These are phyloP conservation scores for Halcyon senegalensis DNA, from an alignment of 2,113 vertebrate genomes.

Conservation along the genomic window DNA sequence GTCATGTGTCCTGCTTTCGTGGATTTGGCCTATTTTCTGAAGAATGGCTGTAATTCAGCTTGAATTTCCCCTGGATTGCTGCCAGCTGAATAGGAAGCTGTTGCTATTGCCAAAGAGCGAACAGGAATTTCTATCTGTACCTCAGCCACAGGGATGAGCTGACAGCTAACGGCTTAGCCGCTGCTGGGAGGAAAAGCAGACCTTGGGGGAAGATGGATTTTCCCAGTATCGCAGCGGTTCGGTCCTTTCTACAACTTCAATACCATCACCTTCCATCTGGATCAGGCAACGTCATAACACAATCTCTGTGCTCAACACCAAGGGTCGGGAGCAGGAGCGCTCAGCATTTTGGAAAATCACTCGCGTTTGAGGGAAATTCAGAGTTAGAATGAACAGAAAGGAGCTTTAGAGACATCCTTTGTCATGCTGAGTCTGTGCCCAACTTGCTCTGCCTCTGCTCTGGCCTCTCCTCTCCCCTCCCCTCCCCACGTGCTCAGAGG, in stretches of 20 bases:
- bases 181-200: not conserved
- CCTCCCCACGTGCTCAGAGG: not conserved
- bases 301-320: not conserved
- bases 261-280: not conserved
- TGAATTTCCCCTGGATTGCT: slow-evolving; percentile 81
- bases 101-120: slow-evolving; percentile 82
- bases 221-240: not conserved
- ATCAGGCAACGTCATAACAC: fast-evolving
- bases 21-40: slow-evolving; percentile 85
- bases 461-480: not conserved
- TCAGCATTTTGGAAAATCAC: not conserved
- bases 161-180: slow-evolving; percentile 23
- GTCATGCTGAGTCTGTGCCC: not conserved
- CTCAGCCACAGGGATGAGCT: slow-evolving; percentile 3
- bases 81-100: slow-evolving; percentile 86
- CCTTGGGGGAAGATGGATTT: not conserved
- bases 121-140: slow-evolving; percentile 61
- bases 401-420: not conserved
- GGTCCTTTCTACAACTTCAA: not conserved
- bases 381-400: not conserved
- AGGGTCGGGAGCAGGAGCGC: not conserved
- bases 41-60: slow-evolving; percentile 87
- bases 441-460: not conserved
- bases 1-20: slow-evolving; percentile 50
- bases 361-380: not conserved